Base-by-base conservation (phyloP, 2,888 invertebrate species). In the Melanostoma scalare region DNA sequence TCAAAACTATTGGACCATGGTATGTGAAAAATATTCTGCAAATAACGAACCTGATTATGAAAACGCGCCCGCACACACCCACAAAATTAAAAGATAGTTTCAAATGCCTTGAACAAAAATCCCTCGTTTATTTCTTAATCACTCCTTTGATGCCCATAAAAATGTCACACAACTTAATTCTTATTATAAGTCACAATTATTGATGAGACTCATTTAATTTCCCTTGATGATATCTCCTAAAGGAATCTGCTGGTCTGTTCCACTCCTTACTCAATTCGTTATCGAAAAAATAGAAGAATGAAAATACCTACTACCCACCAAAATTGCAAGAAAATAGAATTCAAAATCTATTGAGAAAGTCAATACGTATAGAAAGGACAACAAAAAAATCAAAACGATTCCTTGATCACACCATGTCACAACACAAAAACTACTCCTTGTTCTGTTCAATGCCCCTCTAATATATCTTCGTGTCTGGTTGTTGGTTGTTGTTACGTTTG, bases 341-440 rank as follows among this genome's bases (percentile, higher is more conserved):
- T 36, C 31, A 20, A 65, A 52, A 52, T 53, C 53, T 53, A 67
- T 53, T 53, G 20, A 44, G 20, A 72, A 67, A 56, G 50, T 31
- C 52, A 10, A 20, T 20, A 20, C 20, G 1, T 20, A 55, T 65
- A 52, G 48, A 52, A 72, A 58, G 63, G 72, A 78, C 53, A 53
- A 36, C 35, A 35, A 44, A 38, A 9, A 31, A 63, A 50, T 8
- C 3, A 4, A 52, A n/a, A 73, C 52, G 36, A 71, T 71, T 71
- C 50, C 31, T 53, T 73, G 67, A 78, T 73, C 79, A 79, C 73
- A 79, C 74, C 79, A 79, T 79, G 73, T 68, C 79, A 79, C 79
- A 79, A 79, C 61, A 79, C 35, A 71, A 58, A 53, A 50, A 10
- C 61, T 55, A 71, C 10, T 33, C 35, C 9, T 40, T n/a, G 4